A percentile compares a stretch with the other conserved stretches of the same genome.
Evolutionary conservation across 2,888 invertebrate species (phyloP).

Genomic region (Rhorus exstirpatorius): DNA sequence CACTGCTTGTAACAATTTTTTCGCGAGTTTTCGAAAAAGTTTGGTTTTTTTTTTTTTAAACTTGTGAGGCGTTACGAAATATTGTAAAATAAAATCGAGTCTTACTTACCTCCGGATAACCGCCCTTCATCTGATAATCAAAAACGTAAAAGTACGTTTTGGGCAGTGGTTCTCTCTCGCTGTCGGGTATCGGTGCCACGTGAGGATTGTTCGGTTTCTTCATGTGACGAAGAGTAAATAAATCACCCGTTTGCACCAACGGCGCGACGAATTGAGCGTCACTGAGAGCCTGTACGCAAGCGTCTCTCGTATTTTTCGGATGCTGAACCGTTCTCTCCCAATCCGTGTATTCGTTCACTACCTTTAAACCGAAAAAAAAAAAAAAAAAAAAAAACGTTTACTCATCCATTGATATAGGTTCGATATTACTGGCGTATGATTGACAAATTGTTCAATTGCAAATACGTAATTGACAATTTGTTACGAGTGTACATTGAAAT

Average conservation of each 20-base stretch:
- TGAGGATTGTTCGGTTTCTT: constrained; percentile 88
- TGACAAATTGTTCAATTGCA: too few species aligned
- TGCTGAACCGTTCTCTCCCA: constrained; percentile 97
- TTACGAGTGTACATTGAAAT: too few species aligned
- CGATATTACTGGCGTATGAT: background rate
- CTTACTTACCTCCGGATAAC: constrained; percentile 92
- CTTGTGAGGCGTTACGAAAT: too few species aligned
- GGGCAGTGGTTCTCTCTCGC: constrained; percentile 88
- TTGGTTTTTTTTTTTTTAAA: too few species aligned
- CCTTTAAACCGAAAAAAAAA: constrained; percentile 69
- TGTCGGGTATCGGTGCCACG: constrained; percentile 87
- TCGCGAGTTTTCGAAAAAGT: too few species aligned
- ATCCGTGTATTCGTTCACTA: constrained; percentile 98
- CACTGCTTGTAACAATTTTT: too few species aligned
- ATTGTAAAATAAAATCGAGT: too few species aligned
- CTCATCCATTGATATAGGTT: background rate
- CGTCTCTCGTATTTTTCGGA: constrained; percentile 95
- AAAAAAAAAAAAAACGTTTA: background rate
- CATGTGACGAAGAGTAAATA: constrained; percentile 88
- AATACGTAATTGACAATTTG: too few species aligned
- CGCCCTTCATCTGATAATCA: constrained; percentile 96
- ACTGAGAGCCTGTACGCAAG: constrained; percentile 96
- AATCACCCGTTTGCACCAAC: constrained; percentile 93
- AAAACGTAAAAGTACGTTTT: constrained; percentile 96
- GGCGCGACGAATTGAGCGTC: constrained; percentile 98